Evolutionary conservation across 2,888 invertebrate genomes (phyloP), one percentile per base, ranked within the genome.

Genomic region (Micropterix aruncella): DNA sequence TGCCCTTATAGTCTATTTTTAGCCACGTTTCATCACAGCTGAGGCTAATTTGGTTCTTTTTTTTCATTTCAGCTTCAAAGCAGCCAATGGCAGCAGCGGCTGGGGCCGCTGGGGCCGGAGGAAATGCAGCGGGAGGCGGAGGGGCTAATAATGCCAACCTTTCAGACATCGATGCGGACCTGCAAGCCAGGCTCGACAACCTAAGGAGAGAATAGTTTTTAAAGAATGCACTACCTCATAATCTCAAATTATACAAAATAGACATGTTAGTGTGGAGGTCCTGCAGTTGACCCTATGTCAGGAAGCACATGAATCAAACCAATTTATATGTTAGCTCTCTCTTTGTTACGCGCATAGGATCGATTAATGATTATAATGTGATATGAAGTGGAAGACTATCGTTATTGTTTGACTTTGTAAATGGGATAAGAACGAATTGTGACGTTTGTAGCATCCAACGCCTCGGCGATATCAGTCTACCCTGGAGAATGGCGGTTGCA

Each of bases 181-280:
- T 99, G 51, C 95, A 97, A 71, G 95, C 95, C 44, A 76, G 97
- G 52, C 76, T 97, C 55, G 94, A 97, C 68, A 96, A 95, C 68
- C 73, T 97, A 58, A 77, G 94, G 55, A 75, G 91, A 52, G 91
- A 93, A 74, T 88, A 76, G 53, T 51, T 7, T 17, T n/a, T n/a
- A 38, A 27, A 9, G 3, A 37, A 43, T 14, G n/a, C 38, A 15
- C 12, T 15, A 38, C 38, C 16, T 15, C 38, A 38, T 27, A 38
- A 38, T 38, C 16, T 27, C 27, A 27, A 27, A n/a, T n/a, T n/a
- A n/a, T n/a, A n/a, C n/a, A n/a, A n/a, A n/a, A n/a, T n/a, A n/a
- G n/a, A n/a, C n/a, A 27, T n/a, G 12, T 27, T 27, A 27, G 36
- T 27, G 36, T 7, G 7, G 36, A 27, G 7, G 36, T 12, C 36